Percentiles rank a stretch among this genome's conserved stretches.
phyloP scores from a whole-genome alignment of 2,113 vertebrate species.

The Leptobrachium ailaonicum region DNA sequence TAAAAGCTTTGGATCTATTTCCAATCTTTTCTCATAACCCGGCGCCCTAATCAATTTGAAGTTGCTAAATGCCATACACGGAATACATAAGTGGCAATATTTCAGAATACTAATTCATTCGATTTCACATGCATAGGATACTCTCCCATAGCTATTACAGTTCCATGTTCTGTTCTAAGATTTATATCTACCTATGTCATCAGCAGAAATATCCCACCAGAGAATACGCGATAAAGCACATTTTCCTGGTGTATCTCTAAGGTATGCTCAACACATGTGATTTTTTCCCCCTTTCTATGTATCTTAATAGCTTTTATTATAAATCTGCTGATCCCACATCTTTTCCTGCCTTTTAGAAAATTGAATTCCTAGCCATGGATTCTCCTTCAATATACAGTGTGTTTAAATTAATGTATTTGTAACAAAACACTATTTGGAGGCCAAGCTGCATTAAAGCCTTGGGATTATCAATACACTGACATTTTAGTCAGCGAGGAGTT shows the following conservation, averaged over 20 bases:
- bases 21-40: slow-evolving; percentile 42
- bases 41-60: slow-evolving; percentile 32
- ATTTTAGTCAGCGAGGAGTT: too few relatives aligned
- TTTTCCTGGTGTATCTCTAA: background rate
- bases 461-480: too few relatives aligned
- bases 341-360: background rate
- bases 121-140: slow-evolving; percentile 15
- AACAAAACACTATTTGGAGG: too few relatives aligned
- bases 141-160: slow-evolving; percentile 26
- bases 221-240: slow-evolving; percentile 26
- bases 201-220: slow-evolving; percentile 14
- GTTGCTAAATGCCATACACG: slow-evolving; percentile 37
- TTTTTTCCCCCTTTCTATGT: slow-evolving; percentile 18
- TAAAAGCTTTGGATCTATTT: slow-evolving; percentile 44
- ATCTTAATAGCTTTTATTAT: slow-evolving; percentile 21
- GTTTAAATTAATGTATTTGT: background rate
- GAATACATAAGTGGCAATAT: slow-evolving; percentile 38
- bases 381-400: background rate
- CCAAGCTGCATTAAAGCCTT: too few relatives aligned
- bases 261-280: slow-evolving; percentile 18
- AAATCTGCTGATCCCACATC: slow-evolving; percentile 23
- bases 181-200: slow-evolving; percentile 24
- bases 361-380: background rate
- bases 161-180: slow-evolving; percentile 2
- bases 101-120: slow-evolving; percentile 35